Evolutionary conservation across 2,113 vertebrate genomes (phyloP), one percentile per base, ranked within the genome.

Genomic region (Rhea pennata): DNA sequence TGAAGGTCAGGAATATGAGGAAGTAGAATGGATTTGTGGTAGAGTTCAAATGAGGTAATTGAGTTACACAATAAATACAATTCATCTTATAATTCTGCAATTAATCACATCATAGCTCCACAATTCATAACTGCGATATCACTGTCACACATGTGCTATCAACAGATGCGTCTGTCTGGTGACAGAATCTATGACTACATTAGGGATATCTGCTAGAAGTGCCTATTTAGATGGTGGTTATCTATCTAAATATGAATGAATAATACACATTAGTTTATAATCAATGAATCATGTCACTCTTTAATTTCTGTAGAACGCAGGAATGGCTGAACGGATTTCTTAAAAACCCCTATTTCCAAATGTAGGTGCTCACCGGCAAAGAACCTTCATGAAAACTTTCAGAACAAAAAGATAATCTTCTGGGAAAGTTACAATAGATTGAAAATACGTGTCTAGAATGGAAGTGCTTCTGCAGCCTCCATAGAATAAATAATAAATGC

Each of bases 401-500:
- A 78, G 82, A 92, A 81, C 26, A 87, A 89, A 95, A 85, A 84
- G 40, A 79, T 21, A 74, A 82, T 93, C 86, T 94, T 95, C 81
- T 93, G 90, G 73, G 94, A 93, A 92, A 97, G 58, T 87, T 90
- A 87, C 48, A 95, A 12, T 22, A 88, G 73, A 84, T 75, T 87
- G 87, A 71, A 95, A 90, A 90, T 76, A 90, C 69, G 80, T 44
- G 44, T 56, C 85, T 84, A 33, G 95, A 85, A 93, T 95, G 1
- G 0, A 84, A 95, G 95, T 72, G 31, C 53, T 93, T 90, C 70
- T 69, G 94, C 46, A 42, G 79, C 88, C 88, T 96, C 7, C 0
- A 59, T 36, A 93, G 94, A 95, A 95, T 94, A 97, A 93, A 95
- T 86, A 95, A 97, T 84, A 95, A 95, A 94, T 92, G 91, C 44